Percentiles rank a stretch among this genome's conserved stretches.
These are phyloP conservation scores for Cydia pomonella DNA, from an alignment of 1,140 invertebrate species.

Conservation along the genomic window DNA sequence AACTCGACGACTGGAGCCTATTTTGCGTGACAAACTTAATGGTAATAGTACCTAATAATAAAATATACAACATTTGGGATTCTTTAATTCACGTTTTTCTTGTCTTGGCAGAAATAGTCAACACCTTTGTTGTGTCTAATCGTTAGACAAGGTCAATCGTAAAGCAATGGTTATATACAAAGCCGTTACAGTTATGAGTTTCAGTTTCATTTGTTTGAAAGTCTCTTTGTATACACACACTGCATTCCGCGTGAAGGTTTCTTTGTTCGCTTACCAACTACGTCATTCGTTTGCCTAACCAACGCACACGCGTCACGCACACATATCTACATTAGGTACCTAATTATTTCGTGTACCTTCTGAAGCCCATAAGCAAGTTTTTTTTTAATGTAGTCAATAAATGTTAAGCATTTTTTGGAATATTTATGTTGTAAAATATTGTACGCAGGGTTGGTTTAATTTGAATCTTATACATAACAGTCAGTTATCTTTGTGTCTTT, in stretches of 20 bases:
- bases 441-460: no score
- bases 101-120: no score
- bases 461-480: no score
- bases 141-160: not conserved
- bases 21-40: no score
- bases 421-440: no score
- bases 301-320: not conserved
- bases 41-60: no score
- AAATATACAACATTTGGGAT: no score
- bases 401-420: not conserved
- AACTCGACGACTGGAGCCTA: no score
- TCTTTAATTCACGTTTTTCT: no score
- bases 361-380: no score
- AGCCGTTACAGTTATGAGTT: slow-evolving; percentile 5
- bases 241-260: not conserved
- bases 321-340: not conserved
- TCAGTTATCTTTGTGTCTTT: no score
- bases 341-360: no score
- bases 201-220: slow-evolving; percentile 3
- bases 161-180: not conserved
- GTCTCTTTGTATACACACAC: not conserved
- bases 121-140: not conserved
- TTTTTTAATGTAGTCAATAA: not conserved
- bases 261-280: not conserved
- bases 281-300: not conserved